Base-by-base conservation (phyloP, 2,113 vertebrate genomes). In the Ctenodactylus gundi region DNA sequence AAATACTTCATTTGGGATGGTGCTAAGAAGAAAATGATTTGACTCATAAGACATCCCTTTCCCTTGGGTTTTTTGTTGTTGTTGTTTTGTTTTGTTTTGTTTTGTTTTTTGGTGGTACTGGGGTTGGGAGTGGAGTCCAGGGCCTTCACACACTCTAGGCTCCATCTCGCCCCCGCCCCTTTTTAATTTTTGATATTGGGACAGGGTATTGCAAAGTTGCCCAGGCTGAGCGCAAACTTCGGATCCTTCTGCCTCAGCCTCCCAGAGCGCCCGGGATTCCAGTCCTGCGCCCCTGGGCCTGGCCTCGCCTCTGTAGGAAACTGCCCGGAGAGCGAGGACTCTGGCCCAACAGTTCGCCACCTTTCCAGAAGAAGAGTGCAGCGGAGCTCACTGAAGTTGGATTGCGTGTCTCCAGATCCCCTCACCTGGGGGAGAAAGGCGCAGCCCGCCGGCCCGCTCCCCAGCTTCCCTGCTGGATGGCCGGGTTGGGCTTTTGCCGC, bases 281-380 rank as follows among this genome's bases (percentile, higher is more conserved):
- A n/a, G n/a, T n/a, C n/a, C n/a, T n/a, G n/a, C n/a, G n/a, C n/a
- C n/a, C n/a, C n/a, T n/a, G n/a, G n/a, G n/a, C n/a, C n/a, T n/a
- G n/a, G n/a, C n/a, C n/a, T 90, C 78, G 90, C 75, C 80, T 88
- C 73, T 94, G 87, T 82, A 20, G 67, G 65, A 88, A 94, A 64
- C 70, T 49, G 85, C 15, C 2, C n/a, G 31, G 70, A 60, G 68
- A 81, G 65, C 72, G 53, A 64, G 77, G 58, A 51, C 62, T 88
- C 58, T 29, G 39, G 86, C 76, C 70, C 86, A 77, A 46, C 14
- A 18, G 65, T 86, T 81, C 25, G 8, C 77, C 41, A 85, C 12
- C 83, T 70, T 82, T 29, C 31, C 87, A 87, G 87, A 60, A 72
- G 11, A 64, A 67, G 82, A 53, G 73, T 62, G 81, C 89, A 60